Base-by-base conservation (phyloP, 2,888 invertebrate genomes). In the Brenthis daphne region DNA sequence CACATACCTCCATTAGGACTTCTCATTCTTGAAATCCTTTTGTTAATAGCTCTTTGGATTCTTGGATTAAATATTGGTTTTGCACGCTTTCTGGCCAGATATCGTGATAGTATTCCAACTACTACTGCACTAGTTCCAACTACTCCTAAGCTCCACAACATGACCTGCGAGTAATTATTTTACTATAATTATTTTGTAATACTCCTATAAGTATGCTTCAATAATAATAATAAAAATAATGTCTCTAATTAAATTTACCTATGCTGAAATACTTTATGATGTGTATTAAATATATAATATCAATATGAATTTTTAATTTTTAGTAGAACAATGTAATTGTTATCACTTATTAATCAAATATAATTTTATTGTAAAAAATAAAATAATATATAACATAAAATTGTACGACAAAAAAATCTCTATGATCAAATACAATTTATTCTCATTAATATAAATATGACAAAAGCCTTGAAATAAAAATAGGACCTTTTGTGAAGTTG, bases 21-120 rank as follows among this genome's bases (percentile, higher is more conserved):
- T 74, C 95, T 92, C 89, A 96, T 93, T 65, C 94, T 89, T 29
- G 94, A 94, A n/a, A 95, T 90, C 57, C 95, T 93, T 82, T 95
- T 95, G 67, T 92, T 90, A 58, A 91, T 87, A 67, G 92, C 92
- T 75, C 94, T 88, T 77, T 92, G 93, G 74, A 94, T 92, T 69
- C 94, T 92, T 11, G 94, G 92, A 77, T 95, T 94, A 1, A 94
- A 86, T 55, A 95, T 94, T 65, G 95, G 94, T 72, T 94, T 93
- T 14, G 94, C 94, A 80, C 96, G 94, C 69, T 95, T 93, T 67
- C 97, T 94, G 60, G 96, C 95, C 77, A 97, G 90, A 85, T 96
- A 97, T 76, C 96, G 94, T 55, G 98, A 97, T 47, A 98, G 87
- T 12, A 97, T 94, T 53, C 97, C 96, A 55, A 98, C 94, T n/a